phyloP scores from a whole-genome alignment of 2,113 vertebrate genomes.

The Ciconia boyciana region DNA sequence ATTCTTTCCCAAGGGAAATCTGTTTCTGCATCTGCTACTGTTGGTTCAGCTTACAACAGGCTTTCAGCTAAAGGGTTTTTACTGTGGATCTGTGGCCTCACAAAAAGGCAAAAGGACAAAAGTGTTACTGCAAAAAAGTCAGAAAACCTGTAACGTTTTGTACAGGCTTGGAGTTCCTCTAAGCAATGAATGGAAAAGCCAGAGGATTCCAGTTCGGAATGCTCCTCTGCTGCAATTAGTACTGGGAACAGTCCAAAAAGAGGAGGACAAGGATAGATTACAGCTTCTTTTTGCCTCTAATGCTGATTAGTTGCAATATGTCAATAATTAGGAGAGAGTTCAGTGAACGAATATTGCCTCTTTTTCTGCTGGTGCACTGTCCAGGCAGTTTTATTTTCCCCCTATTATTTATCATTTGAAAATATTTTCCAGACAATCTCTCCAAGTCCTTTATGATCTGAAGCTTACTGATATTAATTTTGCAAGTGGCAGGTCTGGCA shows the following conservation, averaged over 20 bases:
- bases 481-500: background rate
- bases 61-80: background rate
- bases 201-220: background rate
- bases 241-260: background rate
- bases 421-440: background rate
- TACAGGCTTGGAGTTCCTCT: background rate
- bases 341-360: background rate
- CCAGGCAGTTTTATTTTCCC: background rate
- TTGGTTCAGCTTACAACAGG: background rate
- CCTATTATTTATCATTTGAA: background rate
- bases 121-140: background rate
- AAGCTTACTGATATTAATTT: background rate
- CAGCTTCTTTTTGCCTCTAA: background rate
- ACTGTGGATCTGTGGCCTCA: background rate
- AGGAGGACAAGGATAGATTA: background rate
- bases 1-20: conserved; percentile 9
- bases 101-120: background rate
- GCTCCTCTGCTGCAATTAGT: background rate
- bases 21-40: conserved; percentile 14
- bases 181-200: background rate
- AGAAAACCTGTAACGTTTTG: background rate
- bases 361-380: background rate
- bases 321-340: background rate
- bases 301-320: background rate
- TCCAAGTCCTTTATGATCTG: background rate